Conservation (phyloP, 2,888 invertebrate genomes). For the Yponomeuta malinellus region DNA sequence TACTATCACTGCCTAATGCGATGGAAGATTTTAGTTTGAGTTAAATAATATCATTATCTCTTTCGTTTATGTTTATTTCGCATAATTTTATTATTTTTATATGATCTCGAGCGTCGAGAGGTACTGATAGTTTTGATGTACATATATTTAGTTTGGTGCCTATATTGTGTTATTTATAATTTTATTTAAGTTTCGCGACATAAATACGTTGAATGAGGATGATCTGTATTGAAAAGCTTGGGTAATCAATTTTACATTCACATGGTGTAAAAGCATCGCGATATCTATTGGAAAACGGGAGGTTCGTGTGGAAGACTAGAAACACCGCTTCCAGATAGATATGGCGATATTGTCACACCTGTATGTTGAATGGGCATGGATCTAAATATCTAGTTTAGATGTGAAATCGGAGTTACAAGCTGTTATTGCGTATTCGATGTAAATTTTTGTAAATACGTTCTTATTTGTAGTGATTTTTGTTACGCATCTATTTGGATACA, state of each 20-base stretch:
- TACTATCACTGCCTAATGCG: constrained; percentile 11
- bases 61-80: not conserved
- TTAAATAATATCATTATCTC: constrained; percentile 4
- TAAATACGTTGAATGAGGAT: not conserved
- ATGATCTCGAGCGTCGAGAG: too few relatives aligned
- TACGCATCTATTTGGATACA: too few relatives aligned
- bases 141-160: not conserved
- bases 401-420: constrained; percentile 18
- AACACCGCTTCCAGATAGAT: not conserved
- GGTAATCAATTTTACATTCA: not conserved
- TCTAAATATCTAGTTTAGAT: not conserved
- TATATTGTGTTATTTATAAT: constrained; percentile 40
- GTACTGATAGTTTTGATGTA: too few relatives aligned
- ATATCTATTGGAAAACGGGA: too few relatives aligned
- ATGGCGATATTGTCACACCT: not conserved
- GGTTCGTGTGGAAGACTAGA: too few relatives aligned
- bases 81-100: too few relatives aligned
- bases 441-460: too few relatives aligned
- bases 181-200: constrained; percentile 40
- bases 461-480: too few relatives aligned
- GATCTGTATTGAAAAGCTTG: constrained; percentile 13
- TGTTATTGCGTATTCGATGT: constrained; percentile 22
- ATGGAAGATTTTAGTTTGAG: constrained; percentile 1
- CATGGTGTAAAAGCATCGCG: too few relatives aligned
- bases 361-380: not conserved